Conservation (phyloP, 2,113 vertebrate genomes). For the Eonycteris spelaea region DNA sequence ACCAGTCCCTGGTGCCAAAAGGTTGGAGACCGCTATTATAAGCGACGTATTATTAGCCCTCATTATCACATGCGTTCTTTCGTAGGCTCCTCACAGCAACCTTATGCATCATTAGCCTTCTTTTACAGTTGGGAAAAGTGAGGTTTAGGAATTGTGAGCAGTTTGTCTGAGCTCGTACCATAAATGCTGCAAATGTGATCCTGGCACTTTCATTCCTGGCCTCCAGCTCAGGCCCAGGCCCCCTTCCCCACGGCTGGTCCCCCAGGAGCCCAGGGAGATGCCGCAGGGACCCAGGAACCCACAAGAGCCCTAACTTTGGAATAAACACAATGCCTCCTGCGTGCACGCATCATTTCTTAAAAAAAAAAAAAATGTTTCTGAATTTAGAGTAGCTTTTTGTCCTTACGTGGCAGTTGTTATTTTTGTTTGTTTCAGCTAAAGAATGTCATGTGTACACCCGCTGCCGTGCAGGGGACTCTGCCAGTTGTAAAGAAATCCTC, state of each 20-base stretch:
- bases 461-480: not conserved
- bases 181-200: not conserved
- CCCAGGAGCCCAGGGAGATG: not conserved
- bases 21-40: no score
- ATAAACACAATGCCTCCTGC: not conserved
- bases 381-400: not conserved
- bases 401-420: not conserved
- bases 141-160: not conserved
- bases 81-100: not conserved
- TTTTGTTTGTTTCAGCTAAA: not conserved
- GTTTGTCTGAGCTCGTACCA: not conserved
- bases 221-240: not conserved
- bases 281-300: not conserved
- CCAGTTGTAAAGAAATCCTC: not conserved
- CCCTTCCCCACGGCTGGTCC: not conserved
- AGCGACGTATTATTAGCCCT: not conserved
- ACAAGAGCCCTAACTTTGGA: not conserved
- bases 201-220: not conserved
- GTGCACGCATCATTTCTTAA: not conserved
- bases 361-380: not conserved
- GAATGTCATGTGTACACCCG: not conserved
- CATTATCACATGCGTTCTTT: not conserved
- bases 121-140: not conserved
- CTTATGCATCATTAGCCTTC: not conserved
- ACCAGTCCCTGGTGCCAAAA: no score